Evolutionary conservation across 2,113 vertebrate species (phyloP).

Genomic region (Aix galericulata): DNA sequence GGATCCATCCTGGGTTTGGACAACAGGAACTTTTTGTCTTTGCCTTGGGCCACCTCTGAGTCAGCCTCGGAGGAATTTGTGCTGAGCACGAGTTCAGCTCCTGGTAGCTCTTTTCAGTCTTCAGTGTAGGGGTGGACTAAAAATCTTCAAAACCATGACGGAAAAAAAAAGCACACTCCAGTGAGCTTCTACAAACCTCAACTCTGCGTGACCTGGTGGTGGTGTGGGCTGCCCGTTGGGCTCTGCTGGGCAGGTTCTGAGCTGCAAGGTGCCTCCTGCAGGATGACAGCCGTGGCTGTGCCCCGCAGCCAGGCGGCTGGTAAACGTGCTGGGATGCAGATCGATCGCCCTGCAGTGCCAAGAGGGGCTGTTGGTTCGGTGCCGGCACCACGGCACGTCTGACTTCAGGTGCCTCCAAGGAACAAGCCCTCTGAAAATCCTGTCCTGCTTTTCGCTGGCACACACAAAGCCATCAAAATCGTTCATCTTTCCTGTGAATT

Average conservation of each 20-base stretch:
- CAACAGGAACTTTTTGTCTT: neutral
- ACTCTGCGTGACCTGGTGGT: neutral
- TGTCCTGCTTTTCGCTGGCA: neutral
- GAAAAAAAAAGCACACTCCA: neutral
- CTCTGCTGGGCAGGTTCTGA: neutral
- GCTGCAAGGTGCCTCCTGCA: slow-evolving; percentile 1
- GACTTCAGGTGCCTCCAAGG: neutral
- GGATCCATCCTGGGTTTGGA: neutral
- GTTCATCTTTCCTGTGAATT: neutral
- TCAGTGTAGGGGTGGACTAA: neutral
- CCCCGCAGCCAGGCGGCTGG: neutral
- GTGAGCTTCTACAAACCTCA: neutral
- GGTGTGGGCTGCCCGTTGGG: neutral
- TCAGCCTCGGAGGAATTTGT: no score
- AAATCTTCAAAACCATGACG: neutral
- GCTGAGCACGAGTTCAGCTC: accelerated
- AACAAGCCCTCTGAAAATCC: neutral
- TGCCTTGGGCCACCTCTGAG: neutral
- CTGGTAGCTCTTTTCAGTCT: neutral
- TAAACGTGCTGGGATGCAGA: neutral
- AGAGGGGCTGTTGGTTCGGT: neutral
- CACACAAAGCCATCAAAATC: neutral
- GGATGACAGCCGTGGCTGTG: neutral
- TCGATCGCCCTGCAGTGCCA: neutral
- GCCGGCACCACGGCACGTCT: neutral